Conservation (phyloP, 2,888 invertebrate species). For the Acanthosepion esculentum region DNA sequence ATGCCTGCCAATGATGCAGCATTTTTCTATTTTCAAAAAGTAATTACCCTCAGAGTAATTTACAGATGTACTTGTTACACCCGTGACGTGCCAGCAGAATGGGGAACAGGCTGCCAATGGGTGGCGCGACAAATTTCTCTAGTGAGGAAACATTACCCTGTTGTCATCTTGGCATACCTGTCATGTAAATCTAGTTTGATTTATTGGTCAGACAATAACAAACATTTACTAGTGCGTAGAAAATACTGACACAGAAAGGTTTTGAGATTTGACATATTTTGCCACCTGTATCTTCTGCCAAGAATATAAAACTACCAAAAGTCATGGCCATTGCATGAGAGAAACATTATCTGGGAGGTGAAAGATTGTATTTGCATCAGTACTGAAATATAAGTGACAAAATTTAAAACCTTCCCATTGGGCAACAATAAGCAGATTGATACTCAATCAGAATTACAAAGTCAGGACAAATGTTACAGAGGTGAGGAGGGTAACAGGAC, state of each 20-base stretch:
- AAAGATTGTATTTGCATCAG: not conserved
- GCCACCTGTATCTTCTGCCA: not conserved
- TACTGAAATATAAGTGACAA: not conserved
- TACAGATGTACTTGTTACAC: not conserved
- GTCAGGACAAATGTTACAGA: not conserved
- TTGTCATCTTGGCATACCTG: not conserved
- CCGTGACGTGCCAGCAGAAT: not conserved
- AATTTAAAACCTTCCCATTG: not conserved
- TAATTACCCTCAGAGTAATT: not conserved
- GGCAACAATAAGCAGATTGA: not conserved
- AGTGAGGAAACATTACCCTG: not conserved
- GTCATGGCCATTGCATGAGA: not conserved
- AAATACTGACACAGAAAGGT: not conserved
- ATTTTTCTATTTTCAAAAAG: not conserved
- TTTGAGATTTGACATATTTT: not conserved
- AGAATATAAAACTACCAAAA: not conserved
- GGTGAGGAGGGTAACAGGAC: too few relatives aligned
- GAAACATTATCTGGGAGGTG: not conserved
- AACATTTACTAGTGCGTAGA: not conserved
- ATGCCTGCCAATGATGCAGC: not conserved
- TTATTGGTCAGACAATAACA: not conserved
- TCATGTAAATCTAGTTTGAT: not conserved
- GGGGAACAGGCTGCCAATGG: not conserved
- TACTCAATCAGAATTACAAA: not conserved
- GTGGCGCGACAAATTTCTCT: not conserved